Percentiles rank a stretch among this genome's conserved stretches.
phyloP scores from a whole-genome alignment of 2,113 vertebrate species.

The Melospiza melodia region DNA sequence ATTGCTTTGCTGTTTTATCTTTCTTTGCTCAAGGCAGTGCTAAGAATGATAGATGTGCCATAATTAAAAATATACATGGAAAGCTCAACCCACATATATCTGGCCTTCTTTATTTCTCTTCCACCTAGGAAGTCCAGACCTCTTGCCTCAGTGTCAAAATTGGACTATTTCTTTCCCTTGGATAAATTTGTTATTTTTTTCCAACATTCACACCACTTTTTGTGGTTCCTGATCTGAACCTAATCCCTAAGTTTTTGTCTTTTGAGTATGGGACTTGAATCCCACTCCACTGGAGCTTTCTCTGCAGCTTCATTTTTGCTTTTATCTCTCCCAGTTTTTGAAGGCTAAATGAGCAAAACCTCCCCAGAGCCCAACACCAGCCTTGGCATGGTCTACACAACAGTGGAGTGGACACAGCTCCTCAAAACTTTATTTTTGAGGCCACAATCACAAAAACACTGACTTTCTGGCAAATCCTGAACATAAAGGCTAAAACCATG shows the following conservation, averaged over 20 bases:
- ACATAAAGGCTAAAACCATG: background rate
- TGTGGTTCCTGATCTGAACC: background rate
- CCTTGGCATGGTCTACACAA: background rate
- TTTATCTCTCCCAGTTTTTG: background rate
- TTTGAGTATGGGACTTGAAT: background rate
- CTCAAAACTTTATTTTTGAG: background rate
- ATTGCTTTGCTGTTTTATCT: conserved; percentile 27
- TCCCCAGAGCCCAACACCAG: background rate
- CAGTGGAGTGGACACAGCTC: background rate
- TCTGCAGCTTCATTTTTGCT: background rate
- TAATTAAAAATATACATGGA: conserved; percentile 50
- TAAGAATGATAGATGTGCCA: conserved; percentile 39
- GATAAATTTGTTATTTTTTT: background rate
- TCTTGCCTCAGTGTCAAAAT: background rate
- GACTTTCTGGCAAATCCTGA: background rate
- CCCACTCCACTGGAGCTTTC: background rate
- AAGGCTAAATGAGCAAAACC: background rate
- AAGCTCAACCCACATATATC: background rate
- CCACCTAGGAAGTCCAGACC: background rate
- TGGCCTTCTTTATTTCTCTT: background rate
- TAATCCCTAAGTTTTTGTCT: background rate
- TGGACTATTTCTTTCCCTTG: background rate
- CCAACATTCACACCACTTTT: background rate
- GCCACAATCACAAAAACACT: background rate
- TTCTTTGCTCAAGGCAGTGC: conserved; percentile 41